Conservation (phyloP, 2,113 vertebrate species). For the Hydrochoerus hydrochaeris region DNA sequence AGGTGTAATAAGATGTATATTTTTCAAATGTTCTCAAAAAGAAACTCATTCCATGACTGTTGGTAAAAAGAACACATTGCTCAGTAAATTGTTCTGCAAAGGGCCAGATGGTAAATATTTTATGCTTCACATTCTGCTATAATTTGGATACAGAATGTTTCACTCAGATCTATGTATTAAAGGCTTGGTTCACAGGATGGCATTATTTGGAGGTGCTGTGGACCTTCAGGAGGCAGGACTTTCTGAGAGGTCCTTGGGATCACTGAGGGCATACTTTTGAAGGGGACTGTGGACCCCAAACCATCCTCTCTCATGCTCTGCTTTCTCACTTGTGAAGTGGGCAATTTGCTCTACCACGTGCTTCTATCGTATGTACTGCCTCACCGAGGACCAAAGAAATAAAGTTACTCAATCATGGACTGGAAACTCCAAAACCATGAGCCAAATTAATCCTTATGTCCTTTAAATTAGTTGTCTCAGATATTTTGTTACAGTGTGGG, state of each 20-base stretch:
- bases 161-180: not conserved
- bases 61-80: constrained; percentile 7
- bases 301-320: not conserved
- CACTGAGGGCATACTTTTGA: not conserved
- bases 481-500: not conserved
- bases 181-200: not conserved
- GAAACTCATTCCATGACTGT: not conserved
- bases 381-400: not conserved
- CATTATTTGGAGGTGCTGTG: not conserved
- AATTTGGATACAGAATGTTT: not conserved
- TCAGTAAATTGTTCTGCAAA: not conserved
- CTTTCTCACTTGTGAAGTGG: not conserved
- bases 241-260: not conserved
- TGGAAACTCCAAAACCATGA: not conserved
- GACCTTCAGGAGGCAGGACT: not conserved
- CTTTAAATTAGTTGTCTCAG: not conserved
- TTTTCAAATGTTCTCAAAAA: constrained; percentile 40
- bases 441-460: not conserved
- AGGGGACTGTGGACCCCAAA: not conserved
- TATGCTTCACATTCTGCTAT: not conserved
- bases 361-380: too few species aligned
- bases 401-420: not conserved
- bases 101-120: not conserved
- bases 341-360: not conserved
- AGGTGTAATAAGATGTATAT: not conserved